phyloP scores from a whole-genome alignment of 2,113 vertebrate species.

The Saimiri boliviensis region DNA sequence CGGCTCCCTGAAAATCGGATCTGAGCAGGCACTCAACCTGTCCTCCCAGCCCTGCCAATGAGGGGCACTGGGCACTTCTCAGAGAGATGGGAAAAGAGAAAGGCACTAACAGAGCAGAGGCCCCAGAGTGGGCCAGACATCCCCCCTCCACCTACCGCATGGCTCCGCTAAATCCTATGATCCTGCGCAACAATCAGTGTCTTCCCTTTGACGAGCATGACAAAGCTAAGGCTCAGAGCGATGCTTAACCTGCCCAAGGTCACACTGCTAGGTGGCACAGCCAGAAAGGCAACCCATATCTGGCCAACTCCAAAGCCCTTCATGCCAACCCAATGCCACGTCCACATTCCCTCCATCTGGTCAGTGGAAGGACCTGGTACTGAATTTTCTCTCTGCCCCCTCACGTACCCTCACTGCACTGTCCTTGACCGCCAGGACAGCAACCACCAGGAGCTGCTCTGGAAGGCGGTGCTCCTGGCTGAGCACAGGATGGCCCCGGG shows the following conservation, averaged over 20 bases:
- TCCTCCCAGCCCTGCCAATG: background rate
- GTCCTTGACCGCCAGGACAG: fast-evolving
- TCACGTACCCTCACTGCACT: background rate
- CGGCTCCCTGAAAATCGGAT: background rate
- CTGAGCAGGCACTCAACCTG: background rate
- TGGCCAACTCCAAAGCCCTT: background rate
- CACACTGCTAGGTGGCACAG: background rate
- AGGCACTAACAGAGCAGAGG: background rate
- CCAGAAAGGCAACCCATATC: background rate
- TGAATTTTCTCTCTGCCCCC: background rate
- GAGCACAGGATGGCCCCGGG: fast-evolving
- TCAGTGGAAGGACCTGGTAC: fast-evolving
- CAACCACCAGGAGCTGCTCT: background rate
- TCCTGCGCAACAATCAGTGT: background rate
- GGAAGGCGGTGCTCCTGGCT: fast-evolving
- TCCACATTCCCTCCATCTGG: background rate
- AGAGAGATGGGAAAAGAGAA: background rate
- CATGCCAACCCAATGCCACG: background rate
- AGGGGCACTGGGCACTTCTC: background rate
- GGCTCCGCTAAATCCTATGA: background rate
- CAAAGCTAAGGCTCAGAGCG: background rate
- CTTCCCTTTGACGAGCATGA: background rate
- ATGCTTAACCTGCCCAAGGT: background rate
- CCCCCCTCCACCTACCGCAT: fast-evolving
- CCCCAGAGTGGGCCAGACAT: background rate